Percentiles rank a stretch among this genome's conserved stretches.
Evolutionary conservation across 2,113 vertebrate genomes (phyloP).

Genomic region (Ammodytes marinus): DNA sequence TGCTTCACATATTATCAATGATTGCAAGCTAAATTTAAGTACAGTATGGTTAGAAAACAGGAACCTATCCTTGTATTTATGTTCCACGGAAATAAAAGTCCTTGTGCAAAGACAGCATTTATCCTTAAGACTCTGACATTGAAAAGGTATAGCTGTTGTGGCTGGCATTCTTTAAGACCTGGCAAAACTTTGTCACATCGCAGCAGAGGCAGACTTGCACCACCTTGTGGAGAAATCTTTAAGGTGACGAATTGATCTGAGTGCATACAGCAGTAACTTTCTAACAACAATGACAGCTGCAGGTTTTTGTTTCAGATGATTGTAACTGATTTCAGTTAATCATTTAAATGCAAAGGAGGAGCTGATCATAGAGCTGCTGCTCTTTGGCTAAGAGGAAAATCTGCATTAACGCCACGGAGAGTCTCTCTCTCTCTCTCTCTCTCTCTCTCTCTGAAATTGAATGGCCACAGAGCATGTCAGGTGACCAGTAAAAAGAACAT

Average conservation of each 20-base stretch:
- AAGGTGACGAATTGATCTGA: background rate
- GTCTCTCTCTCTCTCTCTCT: too few species aligned
- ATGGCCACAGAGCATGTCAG: background rate
- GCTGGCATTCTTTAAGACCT: background rate
- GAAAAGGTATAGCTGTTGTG: background rate
- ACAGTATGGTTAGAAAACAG: background rate
- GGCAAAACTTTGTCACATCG: background rate
- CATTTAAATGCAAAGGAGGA: background rate
- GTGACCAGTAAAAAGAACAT: background rate
- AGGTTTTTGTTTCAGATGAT: background rate
- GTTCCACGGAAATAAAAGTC: background rate
- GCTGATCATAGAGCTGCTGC: background rate
- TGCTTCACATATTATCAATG: too few species aligned
- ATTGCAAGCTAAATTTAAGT: background rate
- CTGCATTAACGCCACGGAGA: background rate
- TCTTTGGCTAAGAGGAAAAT: background rate
- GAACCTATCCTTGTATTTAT: background rate
- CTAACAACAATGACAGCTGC: background rate
- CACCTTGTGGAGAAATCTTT: slow-evolving; percentile 52
- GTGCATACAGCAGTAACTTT: background rate
- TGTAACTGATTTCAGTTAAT: background rate
- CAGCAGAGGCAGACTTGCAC: slow-evolving; percentile 10
- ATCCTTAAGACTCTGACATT: background rate
- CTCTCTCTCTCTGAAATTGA: too few species aligned
- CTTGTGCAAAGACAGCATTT: background rate